Evolutionary conservation across 2,888 invertebrate species (phyloP), one percentile per base, ranked within the genome.

Genomic region (Neocrepidodera transversa): DNA sequence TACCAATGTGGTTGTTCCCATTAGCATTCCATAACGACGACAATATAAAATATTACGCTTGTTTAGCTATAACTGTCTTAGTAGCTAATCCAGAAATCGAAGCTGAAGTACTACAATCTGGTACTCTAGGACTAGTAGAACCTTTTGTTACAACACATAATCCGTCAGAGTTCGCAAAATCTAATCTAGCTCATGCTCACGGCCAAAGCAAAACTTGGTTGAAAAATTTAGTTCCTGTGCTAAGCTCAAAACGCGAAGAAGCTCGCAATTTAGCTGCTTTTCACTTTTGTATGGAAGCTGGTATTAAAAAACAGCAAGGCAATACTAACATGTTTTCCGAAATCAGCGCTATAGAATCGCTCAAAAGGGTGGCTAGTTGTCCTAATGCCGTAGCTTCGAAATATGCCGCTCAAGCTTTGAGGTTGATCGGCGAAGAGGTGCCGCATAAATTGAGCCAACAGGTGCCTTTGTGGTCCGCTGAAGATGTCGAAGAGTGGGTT

Each of bases 261-360:
- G 97, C 98, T 0, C 86, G 96, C 72, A 96, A 95, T 77, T 82
- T 99, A 70, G 98, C 97, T 2, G 97, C 98, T 28, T 99, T 98
- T 78, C 99, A 99, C 77, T 93, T 97, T 79, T 97, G 97, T 76
- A 97, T 99, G 96, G 99, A 99, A 80, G 97, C 98, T 8, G 95
- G 95, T 30, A 97, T 99, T 54, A 98, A 98, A 79, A 93, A 95
- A 72, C 91, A 91, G 71, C 95, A 95, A 78, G 92, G 92, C 2
- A 93, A 93, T 65, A 93, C 93, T 0, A 89, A 91, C 78, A 91
- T 96, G 73, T 97, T 97, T 78, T 85, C 89, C 62, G 94, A 95
- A 80, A 97, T 99, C 67, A 95, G 94, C 52, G 97, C 97, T 0
- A 91, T 98, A 64, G 95, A 95, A 72, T 92, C 97, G 0, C 82